phyloP scores from a whole-genome alignment of 2,797 vertebrate species.

The Nannoperca australis region DNA sequence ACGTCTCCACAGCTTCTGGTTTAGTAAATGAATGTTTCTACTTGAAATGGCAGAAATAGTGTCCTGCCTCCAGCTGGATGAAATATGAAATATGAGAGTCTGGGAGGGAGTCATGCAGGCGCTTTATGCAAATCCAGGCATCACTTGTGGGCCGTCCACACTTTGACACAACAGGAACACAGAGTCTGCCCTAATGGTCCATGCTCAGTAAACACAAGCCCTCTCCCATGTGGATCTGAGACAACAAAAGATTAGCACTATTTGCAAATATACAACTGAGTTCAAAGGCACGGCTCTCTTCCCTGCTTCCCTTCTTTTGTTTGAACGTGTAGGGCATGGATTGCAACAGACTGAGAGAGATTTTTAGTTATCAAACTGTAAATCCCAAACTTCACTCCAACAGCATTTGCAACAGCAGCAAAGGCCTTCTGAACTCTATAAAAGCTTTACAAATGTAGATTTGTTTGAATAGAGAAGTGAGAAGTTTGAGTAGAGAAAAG shows the following conservation, averaged over 20 bases:
- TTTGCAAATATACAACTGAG: constrained; percentile 86
- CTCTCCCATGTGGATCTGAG: constrained; percentile 83
- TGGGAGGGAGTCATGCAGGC: constrained; percentile 36
- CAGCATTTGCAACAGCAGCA: too few relatives aligned
- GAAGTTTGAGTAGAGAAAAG: neutral
- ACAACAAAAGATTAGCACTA: constrained; percentile 87
- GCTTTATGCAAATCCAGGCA: constrained; percentile 75
- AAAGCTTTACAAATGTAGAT: neutral
- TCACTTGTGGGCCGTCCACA: constrained; percentile 75
- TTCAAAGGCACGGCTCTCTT: constrained; percentile 79
- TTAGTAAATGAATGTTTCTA: neutral
- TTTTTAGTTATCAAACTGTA: constrained; percentile 21
- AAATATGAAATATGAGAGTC: constrained; percentile 53
- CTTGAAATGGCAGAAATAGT: neutral
- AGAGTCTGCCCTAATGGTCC: constrained; percentile 74
- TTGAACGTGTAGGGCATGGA: constrained; percentile 43
- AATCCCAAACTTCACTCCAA: constrained; percentile 1
- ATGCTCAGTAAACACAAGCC: constrained; percentile 77
- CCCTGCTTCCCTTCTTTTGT: constrained; percentile 79
- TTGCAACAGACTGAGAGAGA: constrained; percentile 8
- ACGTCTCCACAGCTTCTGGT: neutral
- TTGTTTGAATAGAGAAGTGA: neutral
- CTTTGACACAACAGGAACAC: constrained; percentile 74
- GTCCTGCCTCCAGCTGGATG: constrained; percentile 12
- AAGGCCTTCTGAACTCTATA: neutral